phyloP scores from a whole-genome alignment of 2,797 vertebrate genomes.

The Tarsius wallacei region DNA sequence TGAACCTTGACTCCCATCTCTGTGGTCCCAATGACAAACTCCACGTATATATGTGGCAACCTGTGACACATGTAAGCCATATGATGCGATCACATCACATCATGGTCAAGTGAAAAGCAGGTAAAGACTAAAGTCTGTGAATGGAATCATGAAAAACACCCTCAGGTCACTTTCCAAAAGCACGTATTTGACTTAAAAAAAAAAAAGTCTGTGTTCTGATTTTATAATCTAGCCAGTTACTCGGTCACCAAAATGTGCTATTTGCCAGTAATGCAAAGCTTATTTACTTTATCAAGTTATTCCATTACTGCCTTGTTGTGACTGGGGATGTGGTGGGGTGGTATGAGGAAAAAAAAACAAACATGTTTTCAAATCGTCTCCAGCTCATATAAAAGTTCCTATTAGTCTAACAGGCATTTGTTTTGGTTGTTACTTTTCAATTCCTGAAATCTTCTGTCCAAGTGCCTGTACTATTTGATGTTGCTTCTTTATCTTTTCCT shows the following conservation, averaged over 20 bases:
- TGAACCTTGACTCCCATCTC: neutral
- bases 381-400: slow-evolving; percentile 5
- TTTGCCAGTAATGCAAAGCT: neutral
- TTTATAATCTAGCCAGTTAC: slow-evolving; percentile 53
- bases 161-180: slow-evolving; percentile 40
- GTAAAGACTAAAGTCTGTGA: neutral
- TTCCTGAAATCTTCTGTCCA: neutral
- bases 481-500: slow-evolving; percentile 1
- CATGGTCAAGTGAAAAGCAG: neutral
- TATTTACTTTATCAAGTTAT: slow-evolving; percentile 45
- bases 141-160: neutral
- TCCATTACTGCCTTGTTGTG: neutral
- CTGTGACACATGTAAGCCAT: neutral
- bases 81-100: neutral
- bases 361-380: neutral
- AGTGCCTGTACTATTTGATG: neutral
- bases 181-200: neutral
- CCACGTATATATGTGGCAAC: neutral
- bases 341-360: slow-evolving; percentile 7
- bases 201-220: neutral
- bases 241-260: slow-evolving; percentile 9
- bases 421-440: slow-evolving; percentile 7
- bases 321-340: neutral
- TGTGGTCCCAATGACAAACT: neutral
- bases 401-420: neutral